Base-by-base conservation (phyloP, 2,797 vertebrate species). In the Monodelphis domestica region DNA sequence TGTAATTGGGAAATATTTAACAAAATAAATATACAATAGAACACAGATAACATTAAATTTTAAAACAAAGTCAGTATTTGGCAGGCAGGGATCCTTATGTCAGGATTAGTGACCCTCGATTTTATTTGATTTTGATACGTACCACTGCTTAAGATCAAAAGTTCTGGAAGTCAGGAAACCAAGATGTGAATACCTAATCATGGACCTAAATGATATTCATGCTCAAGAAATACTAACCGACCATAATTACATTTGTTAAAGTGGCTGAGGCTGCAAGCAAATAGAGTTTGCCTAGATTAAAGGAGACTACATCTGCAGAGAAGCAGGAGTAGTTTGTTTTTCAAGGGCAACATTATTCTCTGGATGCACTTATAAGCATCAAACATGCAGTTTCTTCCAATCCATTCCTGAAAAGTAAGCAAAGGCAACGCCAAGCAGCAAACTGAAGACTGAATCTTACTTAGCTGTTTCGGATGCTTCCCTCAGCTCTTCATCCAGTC, bases 401-500 rank as follows among this genome's bases (percentile, higher is more conserved):
- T 12, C 92, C 97, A 91, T 70, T 97, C 95, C 94, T 95, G 89
- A 94, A 94, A 97, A 4, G 87, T 93, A 96, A 95, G 96, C 92
- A 94, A 96, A 97, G 45, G 90, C 3, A 97, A 97, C 54, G 53
- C 90, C 96, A 97, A 84, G 97, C 96, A 95, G 89, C 94, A 53
- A 96, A 95, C 96, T 87, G 92, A 97, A 98, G 97, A 97, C 93
- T 94, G 87, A 57, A 87, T 97, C 99, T 99, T 99, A 99, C 99
- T 99, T 99, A 97, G 99, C 99, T 98, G 98, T 98, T 98, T 99
- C 99, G 28, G 99, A 98, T 90, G 99, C 97, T 97, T 99, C 99
- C 97, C 98, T 99, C 98, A 99, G 98, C 96, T 99, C 99, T 98
- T 99, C 98, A 98, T 99, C 99, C 99, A 99, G 98, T 98, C 99